Evolutionary conservation across 1,140 invertebrate species (phyloP).

Genomic region (Amyelois transitella): DNA sequence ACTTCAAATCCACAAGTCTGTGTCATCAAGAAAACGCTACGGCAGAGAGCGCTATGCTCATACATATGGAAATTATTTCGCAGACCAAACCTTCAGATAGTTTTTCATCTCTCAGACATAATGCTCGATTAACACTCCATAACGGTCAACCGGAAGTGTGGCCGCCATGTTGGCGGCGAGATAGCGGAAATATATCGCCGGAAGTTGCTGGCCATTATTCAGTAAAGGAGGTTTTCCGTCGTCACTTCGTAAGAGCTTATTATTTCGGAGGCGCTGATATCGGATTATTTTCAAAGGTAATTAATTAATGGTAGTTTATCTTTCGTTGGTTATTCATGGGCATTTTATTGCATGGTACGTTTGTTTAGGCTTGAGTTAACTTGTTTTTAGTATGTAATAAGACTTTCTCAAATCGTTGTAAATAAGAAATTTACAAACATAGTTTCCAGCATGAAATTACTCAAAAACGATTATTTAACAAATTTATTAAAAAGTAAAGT

Average conservation of each 20-base stretch:
- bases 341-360: too few species aligned
- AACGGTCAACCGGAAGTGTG: constrained; percentile 61
- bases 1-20: too few species aligned
- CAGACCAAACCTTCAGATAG: constrained; percentile 32
- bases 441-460: too few species aligned
- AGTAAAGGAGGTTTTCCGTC: constrained; percentile 61
- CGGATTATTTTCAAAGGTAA: constrained; percentile 2
- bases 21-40: too few species aligned
- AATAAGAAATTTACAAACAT: too few species aligned
- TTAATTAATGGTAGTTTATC: constrained; percentile 9
- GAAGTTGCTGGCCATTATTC: constrained; percentile 66
- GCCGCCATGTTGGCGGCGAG: constrained; percentile 58
- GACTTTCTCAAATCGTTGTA: too few species aligned
- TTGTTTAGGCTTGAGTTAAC: too few species aligned
- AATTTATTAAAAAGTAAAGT: too few species aligned
- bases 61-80: constrained; percentile 23
- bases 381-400: too few species aligned
- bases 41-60: too few species aligned
- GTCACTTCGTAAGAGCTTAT: constrained; percentile 60
- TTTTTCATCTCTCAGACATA: constrained; percentile 64
- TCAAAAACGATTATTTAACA: too few species aligned
- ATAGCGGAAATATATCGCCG: constrained; percentile 72
- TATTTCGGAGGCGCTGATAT: constrained; percentile 21
- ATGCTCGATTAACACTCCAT: constrained; percentile 68
- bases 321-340: background rate